phyloP scores from a whole-genome alignment of 92 coral and sea anemone genomes.

The Scolanthus callimorphus region DNA sequence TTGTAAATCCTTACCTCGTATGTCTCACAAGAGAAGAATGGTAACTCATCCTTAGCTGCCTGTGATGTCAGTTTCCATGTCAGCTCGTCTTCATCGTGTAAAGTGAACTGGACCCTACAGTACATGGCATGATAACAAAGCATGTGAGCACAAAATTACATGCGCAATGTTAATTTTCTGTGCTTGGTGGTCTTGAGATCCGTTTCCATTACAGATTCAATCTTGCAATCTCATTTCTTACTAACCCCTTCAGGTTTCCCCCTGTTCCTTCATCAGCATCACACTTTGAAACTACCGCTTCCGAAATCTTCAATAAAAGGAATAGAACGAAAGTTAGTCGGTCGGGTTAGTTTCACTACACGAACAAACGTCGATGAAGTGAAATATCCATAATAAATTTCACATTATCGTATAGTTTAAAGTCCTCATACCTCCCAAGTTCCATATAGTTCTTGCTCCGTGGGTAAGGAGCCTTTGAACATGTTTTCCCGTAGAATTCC shows the following conservation, averaged over 20 bases:
- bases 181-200: no score
- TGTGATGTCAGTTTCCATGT: constrained; percentile 48
- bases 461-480: neutral
- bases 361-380: no score
- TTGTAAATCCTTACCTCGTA: constrained; percentile 61
- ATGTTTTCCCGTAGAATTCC: neutral
- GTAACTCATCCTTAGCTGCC: constrained; percentile 52
- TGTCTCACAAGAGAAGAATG: constrained; percentile 66
- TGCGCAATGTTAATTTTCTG: no score
- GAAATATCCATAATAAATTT: no score
- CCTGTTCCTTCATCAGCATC: constrained; percentile 22
- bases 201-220: no score
- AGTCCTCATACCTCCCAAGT: constrained; percentile 24
- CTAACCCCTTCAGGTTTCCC: neutral
- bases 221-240: no score
- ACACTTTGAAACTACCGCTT: constrained; percentile 11
- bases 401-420: neutral
- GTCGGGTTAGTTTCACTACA: no score
- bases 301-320: constrained; percentile 2
- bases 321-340: neutral
- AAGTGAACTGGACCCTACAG: constrained; percentile 38
- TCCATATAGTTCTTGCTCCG: constrained; percentile 6
- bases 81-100: constrained; percentile 76
- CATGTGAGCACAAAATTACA: no score
- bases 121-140: no score